Base-by-base conservation (phyloP, 2,113 vertebrate genomes). In the Athene cunicularia region DNA sequence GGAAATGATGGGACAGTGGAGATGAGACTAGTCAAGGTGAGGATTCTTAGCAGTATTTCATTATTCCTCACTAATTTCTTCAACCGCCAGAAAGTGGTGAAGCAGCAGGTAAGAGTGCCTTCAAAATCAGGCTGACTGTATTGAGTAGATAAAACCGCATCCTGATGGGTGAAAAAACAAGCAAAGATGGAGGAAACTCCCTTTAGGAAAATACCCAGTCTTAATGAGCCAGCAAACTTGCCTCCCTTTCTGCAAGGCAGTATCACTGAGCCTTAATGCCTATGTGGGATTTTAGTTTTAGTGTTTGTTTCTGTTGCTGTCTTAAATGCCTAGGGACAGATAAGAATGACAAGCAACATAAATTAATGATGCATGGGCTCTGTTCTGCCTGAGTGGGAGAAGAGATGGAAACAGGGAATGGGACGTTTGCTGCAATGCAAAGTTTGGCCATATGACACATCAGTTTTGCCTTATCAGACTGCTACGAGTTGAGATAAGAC, bases 371-470 rank as follows among this genome's bases (percentile, higher is more conserved):
- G 86, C 86, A 77, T 19, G 4, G 62, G 56, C 76, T 80, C 43
- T 90, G 90, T 84, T 93, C 86, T 84, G 75, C 86, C 77, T 63
- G 86, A 94, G 59, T 86, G 60, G 72, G 82, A 93, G 84, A 82
- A 88, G 72, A 90, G 86, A 35, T 71, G 94, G 72, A 30, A 77
- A 21, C 41, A 47, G 55, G n/a, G 80, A 74, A 63, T 1, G 43
- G 73, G 53, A 17, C 9, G 14, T 45, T 43, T 33, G 49, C 73
- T 91, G 47, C 87, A 72, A 0, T 76, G 90, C 70, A 80, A 95
- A 72, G 19, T 95, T 93, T 96, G 92, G 77, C 81, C 87, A n/a
- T 50, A 80, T 80, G 89, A 91, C 91, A 79, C 84, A 68, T 75
- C 77, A 52, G 21, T 49, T 91, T 93, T 91, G 70, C 49, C 74